phyloP scores from a whole-genome alignment of 2,888 invertebrate genomes.

The Melinaea marsaeus region DNA sequence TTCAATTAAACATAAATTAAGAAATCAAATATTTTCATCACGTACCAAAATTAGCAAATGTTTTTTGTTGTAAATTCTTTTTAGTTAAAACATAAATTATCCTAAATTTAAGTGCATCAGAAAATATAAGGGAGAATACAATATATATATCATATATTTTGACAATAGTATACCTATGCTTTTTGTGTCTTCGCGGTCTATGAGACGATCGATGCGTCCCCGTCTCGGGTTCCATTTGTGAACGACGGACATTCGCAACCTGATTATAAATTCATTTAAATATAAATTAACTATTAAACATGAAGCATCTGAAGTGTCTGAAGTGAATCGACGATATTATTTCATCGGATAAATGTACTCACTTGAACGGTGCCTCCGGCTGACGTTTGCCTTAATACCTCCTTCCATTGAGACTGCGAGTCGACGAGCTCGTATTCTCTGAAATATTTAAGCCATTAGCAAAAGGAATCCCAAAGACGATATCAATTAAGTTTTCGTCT shows the following conservation, averaged over 20 bases:
- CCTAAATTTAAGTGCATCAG: too few relatives aligned
- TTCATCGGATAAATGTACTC: constrained; percentile 33
- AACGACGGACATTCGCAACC: constrained; percentile 84
- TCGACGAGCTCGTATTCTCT: constrained; percentile 87
- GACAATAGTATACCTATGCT: constrained; percentile 72
- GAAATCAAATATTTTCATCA: background rate
- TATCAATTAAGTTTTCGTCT: constrained; percentile 20
- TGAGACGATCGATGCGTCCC: constrained; percentile 78
- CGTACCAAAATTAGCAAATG: too few relatives aligned
- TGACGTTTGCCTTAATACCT: constrained; percentile 86
- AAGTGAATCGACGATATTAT: constrained; percentile 11
- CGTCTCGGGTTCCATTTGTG: constrained; percentile 68
- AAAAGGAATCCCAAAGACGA: constrained; percentile 13
- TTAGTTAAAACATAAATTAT: too few relatives aligned
- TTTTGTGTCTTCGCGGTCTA: constrained; percentile 77
- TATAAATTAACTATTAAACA: constrained; percentile 12
- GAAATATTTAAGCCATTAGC: constrained; percentile 35
- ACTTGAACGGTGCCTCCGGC: constrained; percentile 72
- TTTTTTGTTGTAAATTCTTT: too few relatives aligned
- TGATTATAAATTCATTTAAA: constrained; percentile 41
- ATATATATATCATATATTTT: background rate
- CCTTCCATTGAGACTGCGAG: constrained; percentile 93
- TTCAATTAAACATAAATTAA: background rate
- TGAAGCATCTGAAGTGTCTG: background rate
- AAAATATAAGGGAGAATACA: too few relatives aligned